Conservation (phyloP, 2,797 vertebrate genomes). For the Tarsius wallacei region DNA sequence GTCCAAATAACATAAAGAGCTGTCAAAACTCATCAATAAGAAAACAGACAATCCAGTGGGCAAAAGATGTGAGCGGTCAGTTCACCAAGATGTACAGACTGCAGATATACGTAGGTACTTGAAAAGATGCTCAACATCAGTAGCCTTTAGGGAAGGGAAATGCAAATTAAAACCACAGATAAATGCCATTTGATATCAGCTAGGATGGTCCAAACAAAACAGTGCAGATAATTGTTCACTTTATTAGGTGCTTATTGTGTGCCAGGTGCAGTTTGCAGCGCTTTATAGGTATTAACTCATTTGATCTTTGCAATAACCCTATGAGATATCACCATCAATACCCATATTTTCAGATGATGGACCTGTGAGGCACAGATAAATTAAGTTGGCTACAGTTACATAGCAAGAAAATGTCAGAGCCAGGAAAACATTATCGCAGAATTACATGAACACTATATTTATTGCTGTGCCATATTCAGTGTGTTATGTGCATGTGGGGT, state of each 20-base stretch:
- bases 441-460: neutral
- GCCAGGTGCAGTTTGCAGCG: neutral
- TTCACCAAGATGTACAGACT: neutral
- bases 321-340: neutral
- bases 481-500: neutral
- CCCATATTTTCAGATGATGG: neutral
- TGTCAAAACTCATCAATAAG: neutral
- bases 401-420: neutral
- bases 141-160: neutral
- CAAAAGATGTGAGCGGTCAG: neutral
- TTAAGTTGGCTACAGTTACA: neutral
- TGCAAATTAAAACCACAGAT: neutral
- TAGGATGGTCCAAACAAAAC: neutral
- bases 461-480: neutral
- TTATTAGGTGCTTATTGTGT: neutral
- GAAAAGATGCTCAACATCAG: neutral
- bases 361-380: neutral
- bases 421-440: neutral
- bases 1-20: neutral
- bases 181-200: neutral
- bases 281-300: neutral
- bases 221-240: neutral
- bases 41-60: neutral
- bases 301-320: neutral
- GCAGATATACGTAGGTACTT: neutral